Evolutionary conservation across 1,140 invertebrate genomes (phyloP), one percentile per base, ranked within the genome.

Genomic region (Geopemphigus sp.): DNA sequence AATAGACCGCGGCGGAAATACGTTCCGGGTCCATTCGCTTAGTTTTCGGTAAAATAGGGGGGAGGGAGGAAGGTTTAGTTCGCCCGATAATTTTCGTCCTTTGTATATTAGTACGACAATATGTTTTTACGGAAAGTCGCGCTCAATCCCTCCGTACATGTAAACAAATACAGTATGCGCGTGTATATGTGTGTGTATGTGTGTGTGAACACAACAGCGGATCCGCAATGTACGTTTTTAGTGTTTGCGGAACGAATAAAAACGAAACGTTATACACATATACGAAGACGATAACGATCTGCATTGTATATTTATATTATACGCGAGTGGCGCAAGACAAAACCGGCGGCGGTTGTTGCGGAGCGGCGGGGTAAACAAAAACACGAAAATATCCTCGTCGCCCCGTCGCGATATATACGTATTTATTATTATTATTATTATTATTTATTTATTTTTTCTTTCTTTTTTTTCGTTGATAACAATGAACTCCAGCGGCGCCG

Each of bases 401-500:
- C 26, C 22, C 66, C 22, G 24, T 53, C 22, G 66, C 22, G 15
- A 12, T 50, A 50, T 6, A 50, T 50, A 50, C 12, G 12, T 10
- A 50, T 50, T 6, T 50, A 26, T 53, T n/a, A n/a, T n/a, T n/a
- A n/a, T n/a, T n/a, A n/a, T n/a, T n/a, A n/a, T n/a, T n/a, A n/a
- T n/a, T n/a, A n/a, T n/a, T n/a, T n/a, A n/a, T n/a, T n/a, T n/a
- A n/a, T n/a, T n/a, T n/a, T n/a, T n/a, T n/a, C n/a, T n/a, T n/a
- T 50, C 53, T 53, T 70, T 24, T 70, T 24, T 24, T 39, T 45
- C 45, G 63, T 66, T 1, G 22, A 70, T 53, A 70, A 70, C 47
- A 70, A 53, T 50, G 39, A 50, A 53, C 47, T 50, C 66, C 66
- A 53, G 66, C 47, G 66, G 66, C 45, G 24, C 24, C 66, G 66